Evolutionary conservation across 2,797 vertebrate genomes (phyloP).

Genomic region (Rhinatrema bivittatum): DNA sequence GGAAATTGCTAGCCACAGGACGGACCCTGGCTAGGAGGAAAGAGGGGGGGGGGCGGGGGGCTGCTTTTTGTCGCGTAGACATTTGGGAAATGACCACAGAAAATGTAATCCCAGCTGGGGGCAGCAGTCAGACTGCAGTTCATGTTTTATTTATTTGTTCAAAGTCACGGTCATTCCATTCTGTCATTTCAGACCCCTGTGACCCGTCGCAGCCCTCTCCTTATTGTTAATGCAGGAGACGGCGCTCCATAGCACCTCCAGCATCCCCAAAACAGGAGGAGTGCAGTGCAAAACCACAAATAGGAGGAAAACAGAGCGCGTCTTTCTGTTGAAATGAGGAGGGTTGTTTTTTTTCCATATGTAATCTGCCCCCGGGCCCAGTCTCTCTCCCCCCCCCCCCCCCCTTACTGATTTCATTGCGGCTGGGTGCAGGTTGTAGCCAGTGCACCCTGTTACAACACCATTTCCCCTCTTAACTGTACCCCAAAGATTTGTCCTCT

Average conservation of each 20-base stretch:
- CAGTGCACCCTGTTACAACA: too few species aligned
- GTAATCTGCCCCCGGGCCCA: slow-evolving; percentile 14
- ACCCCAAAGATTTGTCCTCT: too few species aligned
- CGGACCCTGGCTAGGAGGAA: slow-evolving; percentile 44
- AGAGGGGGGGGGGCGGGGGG: slow-evolving; percentile 34
- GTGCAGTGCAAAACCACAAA: slow-evolving; percentile 4
- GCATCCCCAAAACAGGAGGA: slow-evolving; percentile 8
- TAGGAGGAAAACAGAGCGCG: too few species aligned
- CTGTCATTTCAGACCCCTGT: slow-evolving; percentile 44
- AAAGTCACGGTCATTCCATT: slow-evolving; percentile 60
- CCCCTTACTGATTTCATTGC: background rate
- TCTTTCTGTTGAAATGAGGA: too few species aligned
- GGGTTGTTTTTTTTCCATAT: slow-evolving; percentile 6
- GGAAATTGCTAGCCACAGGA: slow-evolving; percentile 40
- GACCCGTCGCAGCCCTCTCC: slow-evolving; percentile 38
- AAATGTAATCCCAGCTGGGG: slow-evolving; percentile 55
- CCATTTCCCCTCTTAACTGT: too few species aligned
- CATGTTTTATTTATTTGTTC: slow-evolving; percentile 70
- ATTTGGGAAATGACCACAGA: slow-evolving; percentile 64
- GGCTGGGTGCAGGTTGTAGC: too few species aligned
- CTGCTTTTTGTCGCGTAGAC: slow-evolving; percentile 34
- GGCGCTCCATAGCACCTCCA: slow-evolving; percentile 22
- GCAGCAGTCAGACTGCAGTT: slow-evolving; percentile 29
- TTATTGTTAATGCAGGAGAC: slow-evolving; percentile 44
- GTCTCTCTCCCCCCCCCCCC: background rate